phyloP scores from a whole-genome alignment of 1,140 invertebrate genomes.

The Sycophila sp. region DNA sequence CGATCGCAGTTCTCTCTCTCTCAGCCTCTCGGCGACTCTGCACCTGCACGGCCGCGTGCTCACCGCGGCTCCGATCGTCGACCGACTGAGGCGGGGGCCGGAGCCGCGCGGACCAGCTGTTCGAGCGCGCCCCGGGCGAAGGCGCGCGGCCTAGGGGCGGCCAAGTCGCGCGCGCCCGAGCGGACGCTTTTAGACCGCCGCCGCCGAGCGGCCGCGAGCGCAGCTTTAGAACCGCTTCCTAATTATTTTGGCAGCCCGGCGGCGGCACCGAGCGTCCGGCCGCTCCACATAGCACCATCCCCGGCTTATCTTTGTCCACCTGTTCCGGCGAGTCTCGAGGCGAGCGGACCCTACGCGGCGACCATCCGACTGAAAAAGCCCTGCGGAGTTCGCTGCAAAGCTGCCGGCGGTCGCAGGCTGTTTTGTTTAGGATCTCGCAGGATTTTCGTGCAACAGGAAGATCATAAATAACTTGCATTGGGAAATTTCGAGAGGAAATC shows the following conservation, averaged over 20 bases:
- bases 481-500: no score
- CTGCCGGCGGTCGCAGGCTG: no score
- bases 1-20: neutral
- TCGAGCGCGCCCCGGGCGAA: neutral
- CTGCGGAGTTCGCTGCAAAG: no score
- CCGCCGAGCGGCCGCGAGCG: neutral
- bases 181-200: constrained; percentile 74
- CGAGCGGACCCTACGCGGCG: no score
- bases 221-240: constrained; percentile 68
- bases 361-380: no score
- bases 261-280: neutral
- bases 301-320: neutral
- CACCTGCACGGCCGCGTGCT: neutral
- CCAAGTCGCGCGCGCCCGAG: constrained; percentile 66
- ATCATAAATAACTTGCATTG: no score
- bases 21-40: neutral
- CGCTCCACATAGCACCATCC: neutral
- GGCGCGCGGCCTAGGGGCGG: constrained; percentile 39
- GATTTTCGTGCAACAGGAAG: no score
- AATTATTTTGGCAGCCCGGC: constrained; percentile 77
- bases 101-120: neutral
- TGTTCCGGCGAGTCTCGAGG: neutral
- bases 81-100: neutral
- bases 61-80: neutral
- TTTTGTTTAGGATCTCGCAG: no score